Conservation (phyloP, 1,140 invertebrate genomes). For the Diorhabda sublineata region DNA sequence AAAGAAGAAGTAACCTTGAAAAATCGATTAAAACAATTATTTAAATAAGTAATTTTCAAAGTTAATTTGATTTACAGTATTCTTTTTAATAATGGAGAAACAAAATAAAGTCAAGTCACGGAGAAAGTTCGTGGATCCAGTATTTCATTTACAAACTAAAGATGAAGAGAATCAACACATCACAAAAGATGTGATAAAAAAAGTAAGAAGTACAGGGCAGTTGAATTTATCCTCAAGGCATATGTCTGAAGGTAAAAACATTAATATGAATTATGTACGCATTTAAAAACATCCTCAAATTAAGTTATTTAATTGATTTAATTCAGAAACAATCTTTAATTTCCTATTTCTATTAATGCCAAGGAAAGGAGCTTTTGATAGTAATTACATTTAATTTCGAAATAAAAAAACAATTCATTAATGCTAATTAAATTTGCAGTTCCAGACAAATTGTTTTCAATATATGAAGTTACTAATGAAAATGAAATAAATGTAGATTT, state of each 20-base stretch:
- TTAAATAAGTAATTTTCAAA: not conserved
- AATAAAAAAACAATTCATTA: not conserved
- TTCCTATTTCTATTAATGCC: too few relatives aligned
- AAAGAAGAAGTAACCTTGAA: not conserved
- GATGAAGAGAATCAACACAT: constrained; percentile 63
- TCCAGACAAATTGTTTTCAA: constrained; percentile 74
- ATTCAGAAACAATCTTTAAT: too few relatives aligned
- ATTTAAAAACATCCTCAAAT: too few relatives aligned
- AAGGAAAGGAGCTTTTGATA: too few relatives aligned
- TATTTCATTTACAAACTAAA: constrained; percentile 67
- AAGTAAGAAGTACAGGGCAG: constrained; percentile 71
- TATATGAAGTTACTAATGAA: constrained; percentile 70
- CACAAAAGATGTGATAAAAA: constrained; percentile 66
- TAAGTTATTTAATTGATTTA: too few relatives aligned
- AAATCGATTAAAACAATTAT: constrained; percentile 3
- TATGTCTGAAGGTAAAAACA: constrained; percentile 62
- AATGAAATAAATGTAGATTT: constrained; percentile 63
- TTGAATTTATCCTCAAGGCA: constrained; percentile 74
- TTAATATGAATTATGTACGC: not conserved
- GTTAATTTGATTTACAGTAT: not conserved
- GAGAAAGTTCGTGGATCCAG: constrained; percentile 53
- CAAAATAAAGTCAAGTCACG: constrained; percentile 39
- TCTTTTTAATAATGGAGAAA: constrained; percentile 35
- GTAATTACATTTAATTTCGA: too few relatives aligned
- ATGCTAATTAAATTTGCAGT: constrained; percentile 55